These are phyloP conservation scores for Clarias fuscus DNA, from an alignment of 2,797 vertebrate species.

Conservation along the genomic window DNA sequence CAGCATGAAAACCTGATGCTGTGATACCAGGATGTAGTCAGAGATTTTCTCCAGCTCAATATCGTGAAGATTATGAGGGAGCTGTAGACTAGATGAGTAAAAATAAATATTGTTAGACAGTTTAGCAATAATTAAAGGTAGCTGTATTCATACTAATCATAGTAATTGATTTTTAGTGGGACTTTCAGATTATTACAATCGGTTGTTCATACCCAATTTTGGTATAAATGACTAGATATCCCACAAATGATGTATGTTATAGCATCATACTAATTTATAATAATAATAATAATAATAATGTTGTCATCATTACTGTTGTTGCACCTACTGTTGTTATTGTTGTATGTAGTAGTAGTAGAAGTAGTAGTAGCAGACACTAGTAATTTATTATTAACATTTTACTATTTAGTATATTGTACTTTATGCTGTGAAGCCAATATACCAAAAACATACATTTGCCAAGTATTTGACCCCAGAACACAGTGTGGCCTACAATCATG, in stretches of 20 bases:
- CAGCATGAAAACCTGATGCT: slow-evolving; percentile 85
- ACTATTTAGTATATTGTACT: background rate
- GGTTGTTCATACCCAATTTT: background rate
- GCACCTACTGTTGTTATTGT: background rate
- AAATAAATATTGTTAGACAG: background rate
- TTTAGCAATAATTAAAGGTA: background rate
- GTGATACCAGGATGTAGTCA: slow-evolving; percentile 86
- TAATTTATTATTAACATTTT: background rate
- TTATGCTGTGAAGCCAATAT: background rate
- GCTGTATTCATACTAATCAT: background rate
- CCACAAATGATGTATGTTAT: background rate
- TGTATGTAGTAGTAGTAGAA: background rate
- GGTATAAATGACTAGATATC: no score
- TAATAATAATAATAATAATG: no score
- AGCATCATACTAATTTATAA: background rate
- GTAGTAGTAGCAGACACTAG: background rate
- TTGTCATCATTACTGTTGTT: no score
- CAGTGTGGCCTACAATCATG: no score
- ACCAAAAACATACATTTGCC: background rate
- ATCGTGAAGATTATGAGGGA: slow-evolving; percentile 81
- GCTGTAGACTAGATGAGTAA: slow-evolving; percentile 72
- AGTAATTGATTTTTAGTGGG: background rate
- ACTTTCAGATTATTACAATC: background rate
- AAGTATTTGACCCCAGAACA: no score
- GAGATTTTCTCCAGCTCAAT: slow-evolving; percentile 84